Evolutionary conservation across 2,888 invertebrate genomes (phyloP).

Genomic region (Drosophila kuntzei): DNA sequence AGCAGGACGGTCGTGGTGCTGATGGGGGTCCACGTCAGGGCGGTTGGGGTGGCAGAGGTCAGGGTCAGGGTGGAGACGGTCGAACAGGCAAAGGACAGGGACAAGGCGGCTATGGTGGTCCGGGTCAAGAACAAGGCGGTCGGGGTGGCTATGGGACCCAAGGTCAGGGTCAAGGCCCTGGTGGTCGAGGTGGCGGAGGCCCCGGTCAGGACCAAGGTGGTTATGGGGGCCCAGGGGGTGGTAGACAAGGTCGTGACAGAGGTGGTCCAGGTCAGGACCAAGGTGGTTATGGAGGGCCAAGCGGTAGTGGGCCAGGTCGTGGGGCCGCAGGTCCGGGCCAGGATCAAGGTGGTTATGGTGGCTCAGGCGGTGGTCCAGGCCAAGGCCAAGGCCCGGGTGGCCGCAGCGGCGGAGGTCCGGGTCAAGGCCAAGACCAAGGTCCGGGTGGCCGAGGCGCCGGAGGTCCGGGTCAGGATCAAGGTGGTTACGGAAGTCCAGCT

Average conservation of each 20-base stretch:
- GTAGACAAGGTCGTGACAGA: not conserved
- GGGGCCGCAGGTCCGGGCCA: not conserved
- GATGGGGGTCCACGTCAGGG: conserved; percentile 1
- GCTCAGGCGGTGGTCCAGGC: not conserved
- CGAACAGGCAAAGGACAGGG: conserved; percentile 3
- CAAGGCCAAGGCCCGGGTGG: not conserved
- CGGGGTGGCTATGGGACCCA: not conserved
- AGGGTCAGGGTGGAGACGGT: not conserved
- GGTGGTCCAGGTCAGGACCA: not conserved
- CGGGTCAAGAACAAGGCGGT: conserved; percentile 1
- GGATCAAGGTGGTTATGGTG: not conserved
- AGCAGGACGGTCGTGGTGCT: not conserved
- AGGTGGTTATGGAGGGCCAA: not conserved
- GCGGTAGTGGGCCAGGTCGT: not conserved
- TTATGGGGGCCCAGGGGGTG: not conserved
- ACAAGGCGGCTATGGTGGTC: not conserved
- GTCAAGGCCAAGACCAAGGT: conserved; percentile 5
- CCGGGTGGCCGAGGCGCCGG: not conserved
- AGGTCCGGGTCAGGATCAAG: conserved; percentile 3
- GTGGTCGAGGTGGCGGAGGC: not conserved
- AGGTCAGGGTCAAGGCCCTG: not conserved
- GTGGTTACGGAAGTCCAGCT: not conserved
- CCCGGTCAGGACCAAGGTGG: not conserved
- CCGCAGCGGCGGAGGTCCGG: not conserved
- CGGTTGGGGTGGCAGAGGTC: not conserved